A percentile compares a stretch with the other conserved stretches of the same genome.
Conservation (phyloP, 2,888 invertebrate species). For the Calameuta filiformis region DNA sequence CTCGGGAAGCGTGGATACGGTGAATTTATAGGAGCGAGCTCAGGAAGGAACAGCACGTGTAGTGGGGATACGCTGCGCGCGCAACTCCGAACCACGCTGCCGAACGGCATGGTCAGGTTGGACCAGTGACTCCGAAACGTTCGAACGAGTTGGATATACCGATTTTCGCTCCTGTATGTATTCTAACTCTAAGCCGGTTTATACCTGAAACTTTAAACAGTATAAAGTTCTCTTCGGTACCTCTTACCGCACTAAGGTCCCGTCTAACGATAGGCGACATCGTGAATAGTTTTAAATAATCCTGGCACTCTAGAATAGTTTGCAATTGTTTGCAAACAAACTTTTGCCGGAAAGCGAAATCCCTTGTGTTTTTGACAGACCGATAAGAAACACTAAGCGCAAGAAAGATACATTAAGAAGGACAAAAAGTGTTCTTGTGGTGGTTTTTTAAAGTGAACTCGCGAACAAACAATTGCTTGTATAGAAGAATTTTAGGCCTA, state of each 20-base stretch:
- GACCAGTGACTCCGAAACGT: constrained; percentile 55
- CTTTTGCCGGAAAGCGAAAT: neutral
- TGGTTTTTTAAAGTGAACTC: neutral
- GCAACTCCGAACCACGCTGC: constrained; percentile 54
- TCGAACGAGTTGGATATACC: constrained; percentile 27
- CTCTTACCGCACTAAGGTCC: neutral
- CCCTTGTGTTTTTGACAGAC: neutral
- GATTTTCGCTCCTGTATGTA: neutral
- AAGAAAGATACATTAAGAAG: neutral
- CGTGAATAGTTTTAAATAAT: neutral
- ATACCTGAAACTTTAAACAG: neutral
- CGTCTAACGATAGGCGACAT: neutral
- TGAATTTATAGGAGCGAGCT: neutral
- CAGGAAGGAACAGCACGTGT: neutral
- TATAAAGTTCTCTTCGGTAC: neutral
- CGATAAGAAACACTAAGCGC: neutral
- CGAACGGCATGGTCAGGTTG: constrained; percentile 22
- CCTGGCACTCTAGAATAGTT: neutral
- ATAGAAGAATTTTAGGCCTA: neutral
- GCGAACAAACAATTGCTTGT: neutral
- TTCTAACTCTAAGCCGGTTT: neutral
- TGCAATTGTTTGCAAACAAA: neutral
- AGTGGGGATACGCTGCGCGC: constrained; percentile 45
- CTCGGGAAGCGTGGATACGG: constrained; percentile 3
- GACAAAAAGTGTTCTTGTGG: neutral